phyloP scores from a whole-genome alignment of 2,113 vertebrate species.

The Indicator indicator region DNA sequence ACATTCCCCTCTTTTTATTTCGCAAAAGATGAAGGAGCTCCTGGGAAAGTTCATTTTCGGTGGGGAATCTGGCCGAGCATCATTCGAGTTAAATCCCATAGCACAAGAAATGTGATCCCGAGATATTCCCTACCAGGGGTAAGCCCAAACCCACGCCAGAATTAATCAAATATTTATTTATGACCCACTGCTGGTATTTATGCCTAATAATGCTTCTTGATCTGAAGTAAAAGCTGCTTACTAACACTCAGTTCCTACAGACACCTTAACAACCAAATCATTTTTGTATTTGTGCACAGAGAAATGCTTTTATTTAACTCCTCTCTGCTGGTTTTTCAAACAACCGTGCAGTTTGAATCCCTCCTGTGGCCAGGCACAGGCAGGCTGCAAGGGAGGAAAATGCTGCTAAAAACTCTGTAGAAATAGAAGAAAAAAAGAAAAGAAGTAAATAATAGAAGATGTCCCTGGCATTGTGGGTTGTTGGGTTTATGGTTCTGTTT shows the following conservation, averaged over 20 bases:
- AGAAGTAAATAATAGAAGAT: neutral
- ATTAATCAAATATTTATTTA: neutral
- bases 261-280: neutral
- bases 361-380: conserved; percentile 52
- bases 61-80: neutral
- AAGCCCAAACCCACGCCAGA: neutral
- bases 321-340: neutral
- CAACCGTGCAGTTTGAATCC: conserved; percentile 47
- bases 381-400: neutral
- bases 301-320: neutral
- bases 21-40: accelerated
- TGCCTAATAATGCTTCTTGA: neutral
- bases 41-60: neutral
- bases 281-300: neutral
- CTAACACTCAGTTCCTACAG: neutral
- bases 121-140: accelerated
- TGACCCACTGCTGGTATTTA: neutral
- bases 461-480: neutral
- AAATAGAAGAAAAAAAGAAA: conserved; percentile 25
- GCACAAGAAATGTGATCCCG: accelerated
- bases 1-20: neutral
- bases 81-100: neutral
- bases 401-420: neutral
- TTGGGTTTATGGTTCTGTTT: neutral
- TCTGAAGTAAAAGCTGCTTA: neutral